Conservation (phyloP, 2,888 invertebrate genomes). For the Apamea monoglypha region DNA sequence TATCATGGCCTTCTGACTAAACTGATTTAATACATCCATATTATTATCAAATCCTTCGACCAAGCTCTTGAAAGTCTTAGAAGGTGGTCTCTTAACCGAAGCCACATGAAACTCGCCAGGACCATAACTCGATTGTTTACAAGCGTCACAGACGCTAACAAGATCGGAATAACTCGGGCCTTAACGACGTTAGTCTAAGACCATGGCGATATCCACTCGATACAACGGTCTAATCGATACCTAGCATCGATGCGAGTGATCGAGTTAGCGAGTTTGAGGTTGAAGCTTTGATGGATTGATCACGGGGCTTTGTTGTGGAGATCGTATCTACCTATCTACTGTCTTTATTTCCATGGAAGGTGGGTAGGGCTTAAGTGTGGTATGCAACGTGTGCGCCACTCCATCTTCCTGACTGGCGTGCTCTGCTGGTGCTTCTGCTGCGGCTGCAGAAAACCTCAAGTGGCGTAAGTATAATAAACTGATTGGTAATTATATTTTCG, state of each 20-base stretch:
- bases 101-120: conserved; percentile 34
- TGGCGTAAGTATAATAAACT: not conserved
- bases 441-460: not conserved
- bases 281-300: conserved; percentile 60
- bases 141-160: conserved; percentile 63
- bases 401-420: not conserved
- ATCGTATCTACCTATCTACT: not conserved
- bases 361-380: not conserved
- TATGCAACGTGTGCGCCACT: not conserved
- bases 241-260: conserved; percentile 56
- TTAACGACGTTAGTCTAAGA: conserved; percentile 64
- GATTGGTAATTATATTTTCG: not conserved
- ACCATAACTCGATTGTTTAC: conserved; percentile 65
- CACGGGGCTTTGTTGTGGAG: conserved; percentile 17
- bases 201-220: conserved; percentile 55
- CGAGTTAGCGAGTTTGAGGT: conserved; percentile 63
- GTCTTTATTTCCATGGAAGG: not conserved
- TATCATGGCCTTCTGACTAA: not conserved
- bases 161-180: conserved; percentile 58
- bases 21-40: not conserved
- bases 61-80: not conserved
- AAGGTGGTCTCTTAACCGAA: not conserved
- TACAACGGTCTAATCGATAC: conserved; percentile 57
- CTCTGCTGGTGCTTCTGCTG: not conserved
- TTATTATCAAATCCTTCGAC: not conserved